Base-by-base conservation (phyloP, 2,113 vertebrate species). In the Thomomys bottae region DNA sequence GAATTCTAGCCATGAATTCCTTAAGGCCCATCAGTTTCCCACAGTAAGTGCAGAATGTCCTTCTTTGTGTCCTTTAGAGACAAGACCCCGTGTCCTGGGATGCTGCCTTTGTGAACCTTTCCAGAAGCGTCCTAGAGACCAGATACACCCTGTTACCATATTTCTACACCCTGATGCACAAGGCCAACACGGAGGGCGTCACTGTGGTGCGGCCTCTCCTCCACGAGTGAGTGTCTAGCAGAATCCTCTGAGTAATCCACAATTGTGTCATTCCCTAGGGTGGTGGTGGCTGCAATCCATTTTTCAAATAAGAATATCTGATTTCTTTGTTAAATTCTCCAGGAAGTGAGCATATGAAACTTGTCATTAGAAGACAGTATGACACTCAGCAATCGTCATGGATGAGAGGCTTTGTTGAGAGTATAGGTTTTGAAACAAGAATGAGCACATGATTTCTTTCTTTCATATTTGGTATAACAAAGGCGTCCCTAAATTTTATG, bases 81-180 rank as follows among this genome's bases (percentile, higher is more conserved):
- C 99, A 99, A 97, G 99, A 99, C 92, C 99, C 99, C 23, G 98
- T 98, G 61, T 57, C 98, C 40, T 99, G 99, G 98, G 15, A 98
- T 82, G 0, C 0, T 0, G 1, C 0, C 0, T 99, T 99, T 17
- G 17, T 90, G 0, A 0, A 61, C 0, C 18, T 94, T 0, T 98
- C 99, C 61, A 98, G 95, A 66, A 57, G 97, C 0, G 98, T 99
- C 66, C 84, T 99, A 77, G 97, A 98, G 80, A 98, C 98, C 76
- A 98, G 99, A 95, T 99, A 99, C 77, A 98, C 95, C 0, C 97
- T 99, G 54, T 90, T 99, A 36, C 99, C 99, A 0, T 99, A 99
- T 80, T 95, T 99, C 17, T 99, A 99, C 95, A 99, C 98, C 0
- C 90, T 99, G 5, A 97, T 99, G 98, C 97, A 97, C 40, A 96